These are phyloP conservation scores for Orthonyx spaldingii DNA, from an alignment of 2,113 vertebrate genomes.

Conservation along the genomic window DNA sequence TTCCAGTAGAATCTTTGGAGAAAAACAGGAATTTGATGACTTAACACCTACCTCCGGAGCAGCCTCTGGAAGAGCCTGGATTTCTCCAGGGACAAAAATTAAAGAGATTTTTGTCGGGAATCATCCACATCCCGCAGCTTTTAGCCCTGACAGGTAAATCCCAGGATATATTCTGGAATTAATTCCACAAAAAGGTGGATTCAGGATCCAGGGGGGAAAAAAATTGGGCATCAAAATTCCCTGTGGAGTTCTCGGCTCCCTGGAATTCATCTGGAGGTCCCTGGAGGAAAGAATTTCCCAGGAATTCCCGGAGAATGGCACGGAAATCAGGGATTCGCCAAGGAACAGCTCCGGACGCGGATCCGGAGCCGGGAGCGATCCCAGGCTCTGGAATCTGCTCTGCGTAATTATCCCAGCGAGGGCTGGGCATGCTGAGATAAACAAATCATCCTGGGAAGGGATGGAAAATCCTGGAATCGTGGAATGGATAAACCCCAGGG, in stretches of 20 bases:
- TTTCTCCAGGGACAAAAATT: neutral
- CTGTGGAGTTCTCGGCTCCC: neutral
- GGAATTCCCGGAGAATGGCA: neutral
- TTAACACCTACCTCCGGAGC: neutral
- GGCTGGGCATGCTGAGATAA: neutral
- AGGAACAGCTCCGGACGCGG: neutral
- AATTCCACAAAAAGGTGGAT: neutral
- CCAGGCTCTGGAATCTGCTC: neutral
- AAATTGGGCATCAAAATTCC: neutral
- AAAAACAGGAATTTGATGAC: neutral
- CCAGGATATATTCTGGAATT: neutral
- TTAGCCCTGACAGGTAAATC: neutral
- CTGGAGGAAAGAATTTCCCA: neutral
- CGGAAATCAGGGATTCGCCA: fast-evolving
- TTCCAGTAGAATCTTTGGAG: neutral
- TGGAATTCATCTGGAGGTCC: neutral
- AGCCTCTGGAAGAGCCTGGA: neutral
- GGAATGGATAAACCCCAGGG: neutral
- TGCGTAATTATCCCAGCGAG: neutral
- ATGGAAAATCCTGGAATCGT: fast-evolving
- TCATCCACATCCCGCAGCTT: fast-evolving
- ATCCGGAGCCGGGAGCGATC: neutral
- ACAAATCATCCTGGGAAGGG: neutral
- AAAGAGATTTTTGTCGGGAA: neutral
- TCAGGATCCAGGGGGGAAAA: neutral